Conservation (phyloP, 2,888 invertebrate species). For the Lobophora halterata region DNA sequence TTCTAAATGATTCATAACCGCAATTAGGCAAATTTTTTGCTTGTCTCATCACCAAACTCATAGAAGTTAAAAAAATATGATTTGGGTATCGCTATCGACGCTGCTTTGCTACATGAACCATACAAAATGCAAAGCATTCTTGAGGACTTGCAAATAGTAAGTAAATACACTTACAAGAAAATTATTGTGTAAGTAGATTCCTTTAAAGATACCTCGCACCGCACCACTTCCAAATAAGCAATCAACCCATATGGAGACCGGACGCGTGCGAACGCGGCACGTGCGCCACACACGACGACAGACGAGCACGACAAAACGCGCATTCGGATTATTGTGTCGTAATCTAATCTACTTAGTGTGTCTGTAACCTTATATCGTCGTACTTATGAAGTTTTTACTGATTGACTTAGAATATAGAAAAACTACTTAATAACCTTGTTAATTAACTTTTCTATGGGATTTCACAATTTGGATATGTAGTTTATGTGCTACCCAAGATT, state of each 20-base stretch:
- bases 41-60: too few species aligned
- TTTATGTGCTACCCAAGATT: too few species aligned
- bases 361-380: conserved; percentile 36
- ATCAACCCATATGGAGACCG: conserved; percentile 45
- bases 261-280: conserved; percentile 50
- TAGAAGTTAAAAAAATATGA: too few species aligned
- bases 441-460: too few species aligned
- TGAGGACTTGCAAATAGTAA: too few species aligned
- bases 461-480: too few species aligned
- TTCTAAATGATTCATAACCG: too few species aligned
- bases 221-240: conserved; percentile 34
- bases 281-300: conserved; percentile 65
- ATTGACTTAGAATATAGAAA: conserved; percentile 1
- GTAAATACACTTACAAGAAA: too few species aligned
- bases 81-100: too few species aligned
- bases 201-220: conserved; percentile 19
- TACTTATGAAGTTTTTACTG: conserved; percentile 1
- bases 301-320: conserved; percentile 59
- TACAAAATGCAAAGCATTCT: too few species aligned
- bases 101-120: too few species aligned
- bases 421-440: not conserved
- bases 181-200: not conserved
- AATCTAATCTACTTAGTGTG: conserved; percentile 67
- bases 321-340: conserved; percentile 62
- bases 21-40: too few species aligned